phyloP scores from a whole-genome alignment of 2,797 vertebrate species.

The Vespertilio murinus region DNA sequence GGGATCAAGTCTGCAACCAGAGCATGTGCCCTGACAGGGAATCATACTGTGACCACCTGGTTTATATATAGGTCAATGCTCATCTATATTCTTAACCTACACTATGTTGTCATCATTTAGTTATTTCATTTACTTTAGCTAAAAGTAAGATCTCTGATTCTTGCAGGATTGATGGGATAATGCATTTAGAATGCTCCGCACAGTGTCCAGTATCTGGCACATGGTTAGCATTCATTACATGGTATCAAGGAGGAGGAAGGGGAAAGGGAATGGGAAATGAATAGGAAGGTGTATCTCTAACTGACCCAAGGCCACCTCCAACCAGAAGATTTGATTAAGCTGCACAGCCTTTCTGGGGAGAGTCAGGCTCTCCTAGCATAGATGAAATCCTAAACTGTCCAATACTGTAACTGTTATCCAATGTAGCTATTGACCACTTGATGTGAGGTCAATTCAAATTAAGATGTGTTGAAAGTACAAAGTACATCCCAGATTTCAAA shows the following conservation, averaged over 20 bases:
- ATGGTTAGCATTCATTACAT: neutral
- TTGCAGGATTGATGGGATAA: neutral
- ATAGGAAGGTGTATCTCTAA: neutral
- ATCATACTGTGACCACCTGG: too few relatives aligned
- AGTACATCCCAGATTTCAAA: constrained; percentile 40
- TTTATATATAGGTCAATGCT: too few relatives aligned
- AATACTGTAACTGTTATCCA: neutral
- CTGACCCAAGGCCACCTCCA: neutral
- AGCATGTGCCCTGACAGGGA: too few relatives aligned
- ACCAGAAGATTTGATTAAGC: neutral
- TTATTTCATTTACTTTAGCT: constrained; percentile 12
- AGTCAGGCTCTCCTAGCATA: neutral
- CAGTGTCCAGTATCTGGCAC: neutral
- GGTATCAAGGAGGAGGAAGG: neutral
- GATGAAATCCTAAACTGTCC: neutral
- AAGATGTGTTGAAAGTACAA: constrained; percentile 29
- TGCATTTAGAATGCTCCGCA: neutral
- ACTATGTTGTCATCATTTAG: neutral
- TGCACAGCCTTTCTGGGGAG: neutral
- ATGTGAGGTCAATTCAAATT: constrained; percentile 20
- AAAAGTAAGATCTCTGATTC: neutral
- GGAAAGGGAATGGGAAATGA: neutral
- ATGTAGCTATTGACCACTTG: neutral
- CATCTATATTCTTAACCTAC: neutral
- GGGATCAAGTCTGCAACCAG: too few relatives aligned